These are phyloP conservation scores for Eupleurogrammus muticus DNA, from an alignment of 2,797 vertebrate genomes.

Conservation along the genomic window DNA sequence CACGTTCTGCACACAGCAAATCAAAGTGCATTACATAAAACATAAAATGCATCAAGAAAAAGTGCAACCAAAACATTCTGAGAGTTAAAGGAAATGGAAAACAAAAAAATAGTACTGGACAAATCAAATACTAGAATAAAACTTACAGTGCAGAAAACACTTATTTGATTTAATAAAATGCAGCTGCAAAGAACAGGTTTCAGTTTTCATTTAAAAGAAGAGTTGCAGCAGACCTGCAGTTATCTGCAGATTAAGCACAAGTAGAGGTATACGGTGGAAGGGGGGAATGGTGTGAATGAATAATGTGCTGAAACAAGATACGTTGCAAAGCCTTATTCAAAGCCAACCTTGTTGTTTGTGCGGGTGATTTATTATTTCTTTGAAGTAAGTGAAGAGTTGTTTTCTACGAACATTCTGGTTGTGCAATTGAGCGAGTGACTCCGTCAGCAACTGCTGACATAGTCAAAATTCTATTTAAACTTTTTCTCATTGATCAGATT, in stretches of 20 bases:
- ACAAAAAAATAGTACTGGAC: no score
- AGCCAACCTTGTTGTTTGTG: conserved; percentile 23
- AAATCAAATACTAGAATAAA: no score
- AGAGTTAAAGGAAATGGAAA: no score
- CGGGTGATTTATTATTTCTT: conserved; percentile 20
- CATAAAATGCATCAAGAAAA: no score
- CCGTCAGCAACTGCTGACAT: background rate
- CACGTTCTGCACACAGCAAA: no score
- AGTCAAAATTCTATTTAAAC: background rate
- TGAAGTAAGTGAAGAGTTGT: conserved; percentile 6
- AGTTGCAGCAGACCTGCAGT: no score
- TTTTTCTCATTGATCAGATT: background rate
- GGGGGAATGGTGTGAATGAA: conserved; percentile 30
- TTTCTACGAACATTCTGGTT: conserved; percentile 5
- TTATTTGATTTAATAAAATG: no score
- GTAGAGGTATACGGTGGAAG: conserved; percentile 18
- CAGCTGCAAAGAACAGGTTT: no score
- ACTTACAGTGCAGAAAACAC: no score
- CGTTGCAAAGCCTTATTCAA: conserved; percentile 37
- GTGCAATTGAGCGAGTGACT: background rate
- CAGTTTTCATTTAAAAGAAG: no score
- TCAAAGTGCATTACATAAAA: no score
- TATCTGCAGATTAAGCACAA: conserved; percentile 49
- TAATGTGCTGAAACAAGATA: conserved; percentile 43
- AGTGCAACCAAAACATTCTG: no score